A percentile compares a stretch with the other conserved stretches of the same genome.
Conservation (phyloP, 2,888 invertebrate species). For the Eilema depressum region DNA sequence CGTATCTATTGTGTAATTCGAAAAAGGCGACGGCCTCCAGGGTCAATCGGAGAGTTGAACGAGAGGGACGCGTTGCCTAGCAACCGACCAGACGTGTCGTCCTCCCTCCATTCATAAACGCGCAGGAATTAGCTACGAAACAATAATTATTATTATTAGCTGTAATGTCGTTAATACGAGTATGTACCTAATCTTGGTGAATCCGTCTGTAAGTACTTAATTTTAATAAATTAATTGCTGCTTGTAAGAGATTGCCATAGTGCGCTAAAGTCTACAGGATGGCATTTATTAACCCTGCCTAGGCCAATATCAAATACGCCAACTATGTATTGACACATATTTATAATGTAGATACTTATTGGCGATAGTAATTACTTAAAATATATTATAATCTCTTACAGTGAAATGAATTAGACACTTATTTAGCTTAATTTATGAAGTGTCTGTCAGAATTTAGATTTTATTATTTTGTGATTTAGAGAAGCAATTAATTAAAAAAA, state of each 20-base stretch:
- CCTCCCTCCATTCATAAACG: conserved; percentile 67
- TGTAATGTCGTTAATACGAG: not conserved
- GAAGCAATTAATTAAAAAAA: no score
- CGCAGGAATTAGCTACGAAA: conserved; percentile 47
- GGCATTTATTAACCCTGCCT: no score
- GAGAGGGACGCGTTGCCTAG: conserved; percentile 72
- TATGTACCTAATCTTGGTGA: conserved; percentile 66
- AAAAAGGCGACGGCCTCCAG: conserved; percentile 59
- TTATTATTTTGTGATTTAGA: no score
- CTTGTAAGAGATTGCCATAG: no score
- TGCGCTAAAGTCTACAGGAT: no score
- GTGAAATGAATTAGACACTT: no score
- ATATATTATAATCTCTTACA: not conserved
- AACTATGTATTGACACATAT: no score
- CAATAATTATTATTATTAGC: not conserved
- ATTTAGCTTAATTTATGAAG: not conserved
- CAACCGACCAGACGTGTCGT: conserved; percentile 58
- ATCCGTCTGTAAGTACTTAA: conserved; percentile 65
- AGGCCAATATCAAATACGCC: no score
- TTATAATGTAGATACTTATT: no score
- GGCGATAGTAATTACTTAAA: no score
- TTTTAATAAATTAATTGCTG: not conserved
- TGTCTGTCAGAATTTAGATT: no score
- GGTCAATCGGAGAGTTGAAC: conserved; percentile 65
- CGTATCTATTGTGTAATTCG: not conserved